Percentiles rank a stretch among this genome's conserved stretches.
Evolutionary conservation across 37 sponge, comb jelly and placozoan species (phyloP).

Genomic region (Crambe crambe): DNA sequence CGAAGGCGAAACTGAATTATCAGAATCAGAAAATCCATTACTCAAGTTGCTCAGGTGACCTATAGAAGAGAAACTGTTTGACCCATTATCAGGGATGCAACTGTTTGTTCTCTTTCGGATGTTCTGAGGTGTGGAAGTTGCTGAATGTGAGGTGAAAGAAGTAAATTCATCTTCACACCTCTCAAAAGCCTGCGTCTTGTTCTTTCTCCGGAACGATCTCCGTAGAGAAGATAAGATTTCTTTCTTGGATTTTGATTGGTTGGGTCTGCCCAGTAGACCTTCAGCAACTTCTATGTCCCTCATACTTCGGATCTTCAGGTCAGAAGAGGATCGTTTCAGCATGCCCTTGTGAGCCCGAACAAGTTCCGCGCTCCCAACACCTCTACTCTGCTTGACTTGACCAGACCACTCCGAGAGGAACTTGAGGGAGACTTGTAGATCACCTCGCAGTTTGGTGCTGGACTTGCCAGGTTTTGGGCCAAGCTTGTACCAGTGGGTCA

Average conservation of each 20-base stretch:
- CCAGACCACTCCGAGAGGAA: constrained; percentile 45
- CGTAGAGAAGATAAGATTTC: background rate
- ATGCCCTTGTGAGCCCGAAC: background rate
- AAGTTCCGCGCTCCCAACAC: background rate
- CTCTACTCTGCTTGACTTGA: background rate
- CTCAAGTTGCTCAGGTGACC: too few relatives aligned
- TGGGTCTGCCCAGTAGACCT: background rate
- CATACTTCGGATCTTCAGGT: background rate
- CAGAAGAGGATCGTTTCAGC: constrained; percentile 25
- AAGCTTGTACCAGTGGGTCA: constrained; percentile 57
- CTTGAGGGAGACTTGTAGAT: constrained; percentile 33
- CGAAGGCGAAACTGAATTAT: background rate
- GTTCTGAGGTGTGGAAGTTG: background rate
- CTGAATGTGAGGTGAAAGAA: background rate
- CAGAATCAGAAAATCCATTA: background rate
- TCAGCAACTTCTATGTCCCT: background rate
- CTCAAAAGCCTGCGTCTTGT: constrained; percentile 17
- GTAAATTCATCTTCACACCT: constrained; percentile 20
- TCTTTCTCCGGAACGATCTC: constrained; percentile 25
- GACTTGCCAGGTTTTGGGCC: constrained; percentile 49
- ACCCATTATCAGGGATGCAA: background rate
- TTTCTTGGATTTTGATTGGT: constrained; percentile 9
- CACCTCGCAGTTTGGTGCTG: constrained; percentile 54
- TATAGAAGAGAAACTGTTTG: background rate
- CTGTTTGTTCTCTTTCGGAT: background rate